phyloP scores from a whole-genome alignment of 2,888 invertebrate species.

The Polydrusus cervinus region DNA sequence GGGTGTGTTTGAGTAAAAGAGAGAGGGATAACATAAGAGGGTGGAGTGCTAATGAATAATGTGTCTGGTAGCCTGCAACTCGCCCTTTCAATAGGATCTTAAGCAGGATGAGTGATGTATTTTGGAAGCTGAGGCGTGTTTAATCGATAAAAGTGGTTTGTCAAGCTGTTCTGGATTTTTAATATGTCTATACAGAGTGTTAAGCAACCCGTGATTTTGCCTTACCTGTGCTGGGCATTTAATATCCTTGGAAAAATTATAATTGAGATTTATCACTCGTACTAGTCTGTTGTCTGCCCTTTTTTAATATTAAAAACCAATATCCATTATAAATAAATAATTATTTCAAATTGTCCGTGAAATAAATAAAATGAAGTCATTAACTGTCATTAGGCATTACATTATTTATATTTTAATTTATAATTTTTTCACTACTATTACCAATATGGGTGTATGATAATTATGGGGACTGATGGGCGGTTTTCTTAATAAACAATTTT shows the following conservation, averaged over 20 bases:
- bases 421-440: constrained; percentile 38
- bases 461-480: constrained; percentile 35
- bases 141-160: constrained; percentile 22
- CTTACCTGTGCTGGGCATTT: too few relatives aligned
- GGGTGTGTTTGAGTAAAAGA: constrained; percentile 14
- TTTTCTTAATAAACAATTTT: constrained; percentile 48
- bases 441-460: constrained; percentile 48
- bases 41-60: constrained; percentile 27
- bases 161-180: neutral
- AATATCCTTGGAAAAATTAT: too few relatives aligned
- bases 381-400: neutral
- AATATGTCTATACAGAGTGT: too few relatives aligned
- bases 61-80: constrained; percentile 38
- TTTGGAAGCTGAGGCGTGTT: constrained; percentile 47
- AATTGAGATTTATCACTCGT: too few relatives aligned
- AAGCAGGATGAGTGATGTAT: constrained; percentile 38
- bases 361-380: constrained; percentile 27
- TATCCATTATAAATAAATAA: neutral
- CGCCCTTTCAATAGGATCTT: constrained; percentile 30
- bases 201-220: too few relatives aligned
- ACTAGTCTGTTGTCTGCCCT: too few relatives aligned
- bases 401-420: constrained; percentile 27
- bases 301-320: neutral
- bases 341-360: constrained; percentile 38
- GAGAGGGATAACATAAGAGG: constrained; percentile 31